A percentile compares a stretch with the other conserved stretches of the same genome.
Conservation (phyloP, 2,888 invertebrate genomes). For the Chaitophorus viminalis region DNA sequence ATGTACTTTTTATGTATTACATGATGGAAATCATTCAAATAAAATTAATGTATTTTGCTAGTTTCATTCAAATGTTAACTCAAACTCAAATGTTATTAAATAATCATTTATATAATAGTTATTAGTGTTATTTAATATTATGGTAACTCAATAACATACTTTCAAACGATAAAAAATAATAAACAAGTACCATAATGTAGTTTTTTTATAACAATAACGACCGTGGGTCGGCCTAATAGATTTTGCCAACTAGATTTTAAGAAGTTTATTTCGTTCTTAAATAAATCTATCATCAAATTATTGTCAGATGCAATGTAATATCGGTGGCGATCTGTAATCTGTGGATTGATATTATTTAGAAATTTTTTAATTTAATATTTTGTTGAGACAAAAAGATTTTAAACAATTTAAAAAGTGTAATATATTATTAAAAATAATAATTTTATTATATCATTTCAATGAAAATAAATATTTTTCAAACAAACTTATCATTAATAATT, state of each 20-base stretch:
- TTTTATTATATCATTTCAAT: neutral
- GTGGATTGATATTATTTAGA: slow-evolving; percentile 61
- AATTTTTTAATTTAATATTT: neutral
- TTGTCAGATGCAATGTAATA: slow-evolving; percentile 99
- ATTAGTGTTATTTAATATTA: neutral
- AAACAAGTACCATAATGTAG: slow-evolving; percentile 88
- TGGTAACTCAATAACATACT: neutral
- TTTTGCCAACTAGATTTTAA: slow-evolving; percentile 98
- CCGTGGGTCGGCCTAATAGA: slow-evolving; percentile 94
- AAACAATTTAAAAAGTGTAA: neutral
- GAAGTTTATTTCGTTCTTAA: slow-evolving; percentile 97
- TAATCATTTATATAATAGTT: neutral
- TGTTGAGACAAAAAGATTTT: neutral
- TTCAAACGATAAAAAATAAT: slow-evolving; percentile 25
- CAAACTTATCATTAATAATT: neutral
- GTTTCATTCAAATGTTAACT: slow-evolving; percentile 1
- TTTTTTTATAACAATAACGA: slow-evolving; percentile 89
- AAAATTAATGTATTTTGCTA: slow-evolving; percentile 4
- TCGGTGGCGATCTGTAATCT: slow-evolving; percentile 97
- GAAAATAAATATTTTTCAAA: neutral
- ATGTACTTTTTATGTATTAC: too few relatives aligned
- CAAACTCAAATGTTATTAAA: neutral
- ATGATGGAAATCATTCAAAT: neutral
- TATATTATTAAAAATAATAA: neutral
- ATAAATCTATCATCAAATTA: slow-evolving; percentile 96